Evolutionary conservation across 2,113 vertebrate species (phyloP), one percentile per base, ranked within the genome.

Genomic region (Tenrec ecaudatus): DNA sequence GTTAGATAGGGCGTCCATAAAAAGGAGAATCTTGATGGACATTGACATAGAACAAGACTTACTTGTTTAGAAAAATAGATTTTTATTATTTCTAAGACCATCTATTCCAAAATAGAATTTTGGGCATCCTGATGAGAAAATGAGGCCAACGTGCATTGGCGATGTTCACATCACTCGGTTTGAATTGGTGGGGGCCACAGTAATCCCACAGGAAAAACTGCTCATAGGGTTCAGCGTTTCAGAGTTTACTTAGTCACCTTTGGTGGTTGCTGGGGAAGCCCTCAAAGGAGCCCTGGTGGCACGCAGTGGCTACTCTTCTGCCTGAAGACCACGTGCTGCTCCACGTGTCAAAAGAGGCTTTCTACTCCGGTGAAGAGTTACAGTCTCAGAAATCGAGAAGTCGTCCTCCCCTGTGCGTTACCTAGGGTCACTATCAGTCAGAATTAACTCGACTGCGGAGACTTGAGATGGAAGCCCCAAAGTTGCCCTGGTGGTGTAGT

Each of bases 161-260:
- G 87, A 1, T 14, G 6, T 1, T 64, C 31, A 3, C 38, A 79
- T 62, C 11, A 10, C 47, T 80, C 84, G 64, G 82, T 80, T 31
- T 76, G 64, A 91, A 29, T 47, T 87, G 25, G 53, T 64, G 82
- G 1, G n/a, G n/a, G 20, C 79, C 23, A 58, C 22, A 62, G n/a
- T 82, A 94, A 79, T 43, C 89, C 29, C 23, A 79, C 20, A 76
- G 79, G 40, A 82, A 87, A 29, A 0, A 36, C 57, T 71, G 8
- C 88, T 95, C 31, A 43, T 95, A 87, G 36, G 6, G 76, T 76
- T 88, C 19, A 89, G 2, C 27, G 43, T 86, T 88, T 89, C 25
- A 85, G 16, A 60, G 88, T 76, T 1, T 10, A 38, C 25, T 83
- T 23, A n/a, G 83, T 90, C 66, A 64, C 43, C 22, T 57, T 69